phyloP scores from a whole-genome alignment of 1,140 invertebrate genomes.

The Pachypsylla venusta region DNA sequence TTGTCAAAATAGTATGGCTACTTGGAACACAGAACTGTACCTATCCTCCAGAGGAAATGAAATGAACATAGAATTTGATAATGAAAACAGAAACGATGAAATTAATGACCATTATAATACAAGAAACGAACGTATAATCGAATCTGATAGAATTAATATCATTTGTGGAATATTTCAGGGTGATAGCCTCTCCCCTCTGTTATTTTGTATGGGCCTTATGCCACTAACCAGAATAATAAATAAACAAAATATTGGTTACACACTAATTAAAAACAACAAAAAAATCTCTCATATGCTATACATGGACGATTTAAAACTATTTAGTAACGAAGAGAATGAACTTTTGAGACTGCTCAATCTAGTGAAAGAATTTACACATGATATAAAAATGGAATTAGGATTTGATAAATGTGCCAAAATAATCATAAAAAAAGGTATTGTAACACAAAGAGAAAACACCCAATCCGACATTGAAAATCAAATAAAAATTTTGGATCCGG shows the following conservation, averaged over 20 bases:
- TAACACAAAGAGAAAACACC: neutral
- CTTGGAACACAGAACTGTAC: too few relatives aligned
- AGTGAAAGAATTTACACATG: neutral
- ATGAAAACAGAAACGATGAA: too few relatives aligned
- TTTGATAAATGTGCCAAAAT: slow-evolving; percentile 7
- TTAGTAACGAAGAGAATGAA: neutral
- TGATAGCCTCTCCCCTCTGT: slow-evolving; percentile 14
- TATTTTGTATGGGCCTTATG: slow-evolving; percentile 15
- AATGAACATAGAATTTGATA: too few relatives aligned
- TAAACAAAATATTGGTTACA: neutral
- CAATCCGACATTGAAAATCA: neutral
- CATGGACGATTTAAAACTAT: slow-evolving; percentile 10
- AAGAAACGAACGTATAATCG: too few relatives aligned
- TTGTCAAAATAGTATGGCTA: too few relatives aligned
- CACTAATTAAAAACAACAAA: neutral
- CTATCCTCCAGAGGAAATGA: too few relatives aligned
- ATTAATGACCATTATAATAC: too few relatives aligned
- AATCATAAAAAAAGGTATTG: neutral
- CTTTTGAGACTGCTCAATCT: neutral
- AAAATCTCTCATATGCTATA: neutral
- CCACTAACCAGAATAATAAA: neutral
- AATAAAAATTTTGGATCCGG: neutral
- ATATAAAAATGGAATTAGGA: slow-evolving; percentile 1
- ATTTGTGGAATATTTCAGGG: slow-evolving; percentile 17
- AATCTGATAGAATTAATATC: neutral